These are phyloP conservation scores for Ormyrus rosae DNA, from an alignment of 2,888 invertebrate genomes.

Conservation along the genomic window DNA sequence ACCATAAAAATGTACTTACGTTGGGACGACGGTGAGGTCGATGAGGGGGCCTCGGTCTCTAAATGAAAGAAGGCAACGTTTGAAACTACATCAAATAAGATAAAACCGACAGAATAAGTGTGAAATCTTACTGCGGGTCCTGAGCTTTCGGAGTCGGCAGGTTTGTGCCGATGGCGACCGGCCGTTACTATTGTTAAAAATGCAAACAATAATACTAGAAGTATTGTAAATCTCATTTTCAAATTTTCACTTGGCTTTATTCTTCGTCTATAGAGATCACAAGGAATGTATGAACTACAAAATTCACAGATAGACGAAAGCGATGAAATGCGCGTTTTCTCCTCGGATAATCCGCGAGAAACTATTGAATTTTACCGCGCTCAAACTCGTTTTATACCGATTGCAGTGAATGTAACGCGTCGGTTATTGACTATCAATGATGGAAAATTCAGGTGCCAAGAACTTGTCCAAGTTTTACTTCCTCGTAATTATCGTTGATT, in stretches of 20 bases:
- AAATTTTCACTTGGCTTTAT: too few relatives aligned
- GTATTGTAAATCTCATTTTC: conserved; percentile 24
- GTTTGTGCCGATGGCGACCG: conserved; percentile 21
- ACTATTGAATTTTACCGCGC: neutral
- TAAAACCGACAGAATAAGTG: neutral
- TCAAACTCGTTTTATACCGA: conserved; percentile 30
- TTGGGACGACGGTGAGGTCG: conserved; percentile 55
- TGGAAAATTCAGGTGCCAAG: conserved; percentile 7
- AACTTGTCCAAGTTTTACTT: conserved; percentile 22
- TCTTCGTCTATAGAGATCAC: too few relatives aligned
- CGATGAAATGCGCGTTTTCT: neutral
- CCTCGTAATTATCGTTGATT: conserved; percentile 27
- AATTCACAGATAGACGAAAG: too few relatives aligned
- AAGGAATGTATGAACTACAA: too few relatives aligned
- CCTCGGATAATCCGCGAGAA: neutral
- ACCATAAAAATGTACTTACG: conserved; percentile 49
- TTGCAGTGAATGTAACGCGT: neutral
- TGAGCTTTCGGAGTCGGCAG: neutral
- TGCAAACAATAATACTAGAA: conserved; percentile 27
- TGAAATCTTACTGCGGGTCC: conserved; percentile 5
- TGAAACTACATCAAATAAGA: neutral
- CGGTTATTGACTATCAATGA: neutral
- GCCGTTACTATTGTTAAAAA: conserved; percentile 3
- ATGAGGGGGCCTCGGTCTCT: conserved; percentile 47
- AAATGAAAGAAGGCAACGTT: neutral